Conservation (phyloP, 2,888 invertebrate genomes). For the Lithosia quadra region DNA sequence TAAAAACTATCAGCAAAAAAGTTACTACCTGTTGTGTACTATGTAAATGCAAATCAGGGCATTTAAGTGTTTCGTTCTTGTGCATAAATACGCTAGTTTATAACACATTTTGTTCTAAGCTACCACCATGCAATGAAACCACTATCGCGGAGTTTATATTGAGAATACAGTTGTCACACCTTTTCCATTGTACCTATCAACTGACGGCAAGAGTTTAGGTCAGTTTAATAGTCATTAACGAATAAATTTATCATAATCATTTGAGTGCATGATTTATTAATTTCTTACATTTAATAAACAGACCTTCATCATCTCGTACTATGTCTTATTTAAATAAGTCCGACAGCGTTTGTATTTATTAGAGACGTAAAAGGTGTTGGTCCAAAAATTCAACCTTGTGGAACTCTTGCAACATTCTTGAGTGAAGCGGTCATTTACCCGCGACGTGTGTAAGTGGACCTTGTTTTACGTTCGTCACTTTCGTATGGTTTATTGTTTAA, state of each 20-base stretch:
- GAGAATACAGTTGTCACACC: too few relatives aligned
- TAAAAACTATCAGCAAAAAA: too few relatives aligned
- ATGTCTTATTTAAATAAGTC: slow-evolving; percentile 13
- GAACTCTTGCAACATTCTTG: slow-evolving; percentile 67
- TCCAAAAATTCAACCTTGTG: slow-evolving; percentile 67
- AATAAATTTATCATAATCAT: neutral
- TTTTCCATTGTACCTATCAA: too few relatives aligned
- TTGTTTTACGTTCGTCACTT: slow-evolving; percentile 67
- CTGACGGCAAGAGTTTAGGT: too few relatives aligned
- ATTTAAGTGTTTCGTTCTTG: too few relatives aligned
- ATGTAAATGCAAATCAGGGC: too few relatives aligned
- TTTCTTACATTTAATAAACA: neutral
- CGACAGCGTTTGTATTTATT: slow-evolving; percentile 5
- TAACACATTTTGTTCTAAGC: too few relatives aligned
- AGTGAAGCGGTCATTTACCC: slow-evolving; percentile 70
- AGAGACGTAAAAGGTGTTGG: slow-evolving; percentile 28
- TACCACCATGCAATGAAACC: neutral
- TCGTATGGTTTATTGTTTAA: slow-evolving; percentile 60
- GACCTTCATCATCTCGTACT: slow-evolving; percentile 6
- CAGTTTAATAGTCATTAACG: too few relatives aligned
- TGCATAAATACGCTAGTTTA: too few relatives aligned
- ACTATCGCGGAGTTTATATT: neutral
- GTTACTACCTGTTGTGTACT: too few relatives aligned
- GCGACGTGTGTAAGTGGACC: slow-evolving; percentile 63
- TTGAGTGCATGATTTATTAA: neutral